phyloP scores from a whole-genome alignment of 2,113 vertebrate species.

The mouse (Mus musculus) region GRCm39 chr1:88237501-88238000 shows the following conservation, averaged over 20 bases:
- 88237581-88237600: background rate
- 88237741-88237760: background rate
- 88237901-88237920: fast-evolving
- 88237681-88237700: background rate
- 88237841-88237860: no score
- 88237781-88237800: no score
- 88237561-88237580: no score
- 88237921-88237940: background rate
- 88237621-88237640: background rate
- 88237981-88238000: background rate
- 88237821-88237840: background rate
- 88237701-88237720: background rate
- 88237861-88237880: background rate
- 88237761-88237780: no score
- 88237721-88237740: background rate
- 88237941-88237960: no score
- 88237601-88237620: background rate
- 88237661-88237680: background rate
- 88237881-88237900: background rate
- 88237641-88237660: background rate
- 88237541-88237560: background rate
- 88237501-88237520: background rate
- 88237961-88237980: background rate
- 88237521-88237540: background rate
- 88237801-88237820: background rate